Evolutionary conservation across 2,797 vertebrate species (phyloP).

Genomic region (Apogon hyalosoma): DNA sequence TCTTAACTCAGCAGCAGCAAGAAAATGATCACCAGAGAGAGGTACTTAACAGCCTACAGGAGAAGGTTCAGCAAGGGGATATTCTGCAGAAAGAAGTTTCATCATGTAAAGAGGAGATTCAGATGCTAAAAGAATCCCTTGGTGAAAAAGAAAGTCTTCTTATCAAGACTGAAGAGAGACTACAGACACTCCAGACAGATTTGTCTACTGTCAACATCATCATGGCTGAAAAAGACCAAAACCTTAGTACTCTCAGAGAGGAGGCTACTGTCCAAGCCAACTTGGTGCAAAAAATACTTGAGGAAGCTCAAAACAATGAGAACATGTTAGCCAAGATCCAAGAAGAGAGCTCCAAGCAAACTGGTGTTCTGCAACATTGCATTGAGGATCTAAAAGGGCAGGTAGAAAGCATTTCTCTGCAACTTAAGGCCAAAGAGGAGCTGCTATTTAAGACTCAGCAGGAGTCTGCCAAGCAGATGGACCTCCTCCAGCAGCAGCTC

Average conservation of each 20-base stretch:
- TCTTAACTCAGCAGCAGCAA: conserved; percentile 47
- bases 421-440: conserved; percentile 56
- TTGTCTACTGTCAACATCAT: conserved; percentile 41
- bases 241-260: conserved; percentile 65
- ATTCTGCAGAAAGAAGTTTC: conserved; percentile 36
- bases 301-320: conserved; percentile 61
- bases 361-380: conserved; percentile 31
- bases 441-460: conserved; percentile 39
- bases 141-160: conserved; percentile 39
- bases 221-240: conserved; percentile 56
- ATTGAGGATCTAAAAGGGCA: conserved; percentile 50
- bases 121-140: conserved; percentile 34
- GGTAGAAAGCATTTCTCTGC: conserved; percentile 30
- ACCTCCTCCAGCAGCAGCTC: conserved; percentile 56
- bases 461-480: conserved; percentile 40
- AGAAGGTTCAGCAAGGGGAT: conserved; percentile 45
- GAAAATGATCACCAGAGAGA: conserved; percentile 33
- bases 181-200: conserved; percentile 48
- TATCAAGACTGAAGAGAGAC: conserved; percentile 47
- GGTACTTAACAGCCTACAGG: conserved; percentile 33
- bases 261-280: conserved; percentile 74
- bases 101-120: conserved; percentile 34
- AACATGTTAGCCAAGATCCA: conserved; percentile 51
- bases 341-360: conserved; percentile 38
- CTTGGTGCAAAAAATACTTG: conserved; percentile 64